These are phyloP conservation scores for Pelosia muscerda DNA, from an alignment of 2,888 invertebrate species.

Conservation along the genomic window DNA sequence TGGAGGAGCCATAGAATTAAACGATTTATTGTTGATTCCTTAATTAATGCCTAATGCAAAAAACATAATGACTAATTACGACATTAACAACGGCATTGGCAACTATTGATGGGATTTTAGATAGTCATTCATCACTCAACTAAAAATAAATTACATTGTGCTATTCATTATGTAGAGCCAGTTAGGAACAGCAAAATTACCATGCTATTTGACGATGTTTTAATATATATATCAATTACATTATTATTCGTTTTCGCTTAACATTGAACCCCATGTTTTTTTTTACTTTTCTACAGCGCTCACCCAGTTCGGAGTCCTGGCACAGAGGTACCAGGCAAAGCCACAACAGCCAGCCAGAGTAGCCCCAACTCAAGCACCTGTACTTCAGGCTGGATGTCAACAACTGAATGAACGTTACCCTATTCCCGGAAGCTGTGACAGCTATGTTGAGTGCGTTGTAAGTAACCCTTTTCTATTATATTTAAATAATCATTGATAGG, in stretches of 20 bases:
- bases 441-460: constrained; percentile 90
- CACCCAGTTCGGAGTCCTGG: constrained; percentile 59
- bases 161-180: not conserved
- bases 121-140: not conserved
- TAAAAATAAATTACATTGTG: not conserved
- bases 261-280: not conserved
- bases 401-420: constrained; percentile 90
- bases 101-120: not conserved
- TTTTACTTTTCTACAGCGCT: constrained; percentile 56
- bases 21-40: not conserved
- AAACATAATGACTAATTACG: not conserved
- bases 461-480: constrained; percentile 53
- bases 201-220: not conserved
- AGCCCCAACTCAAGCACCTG: constrained; percentile 25
- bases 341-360: constrained; percentile 31
- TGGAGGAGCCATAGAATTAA: not conserved
- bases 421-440: constrained; percentile 90
- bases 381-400: constrained; percentile 79
- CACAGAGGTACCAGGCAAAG: constrained; percentile 32
- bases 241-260: not conserved
- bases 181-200: not conserved
- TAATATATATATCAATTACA: too few relatives aligned
- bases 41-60: not conserved
- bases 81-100: not conserved
- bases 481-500: not conserved